Base-by-base conservation (phyloP, 2,113 vertebrate genomes). In the Bostrychus sinensis region DNA sequence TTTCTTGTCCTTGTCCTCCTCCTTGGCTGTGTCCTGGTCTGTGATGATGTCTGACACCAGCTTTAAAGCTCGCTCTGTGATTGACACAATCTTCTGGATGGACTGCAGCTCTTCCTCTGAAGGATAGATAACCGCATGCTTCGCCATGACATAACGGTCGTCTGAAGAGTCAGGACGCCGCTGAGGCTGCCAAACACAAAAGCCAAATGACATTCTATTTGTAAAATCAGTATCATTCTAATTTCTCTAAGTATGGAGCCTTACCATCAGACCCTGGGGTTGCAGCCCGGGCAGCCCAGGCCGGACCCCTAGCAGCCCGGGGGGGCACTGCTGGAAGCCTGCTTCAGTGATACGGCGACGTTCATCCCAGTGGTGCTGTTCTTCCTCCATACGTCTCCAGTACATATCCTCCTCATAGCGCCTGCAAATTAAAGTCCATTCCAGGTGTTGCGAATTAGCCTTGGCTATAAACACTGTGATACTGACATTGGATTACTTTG, bases 351-450 rank as follows among this genome's bases (percentile, higher is more conserved):
- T 88, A 63, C 96, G 91, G 5, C 96, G 95, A 0, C 97, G 91
- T 1, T 99, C 97, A 32, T 98, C 97, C 97, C 97, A 99, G 76
- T 98, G 96, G 60, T 98, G 96, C 10, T 98, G 96, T 23, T 99
- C 96, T 77, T 98, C 97, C 64, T 98, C 97, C 94, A 98, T 94
- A 25, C 97, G 93, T 63, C 97, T 92, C 97, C 97, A 99, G 85
- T 98, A 99, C 95, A 99, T 98, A 70, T 98, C 97, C 50, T 98
- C 97, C 77, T 99, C 97, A 5, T 99, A 99, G 5, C 95, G 93
- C 58, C 97, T 99, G 55, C 13, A 45, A 66, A 69, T 6, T 17
- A 0, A 66, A 48, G 32, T 2, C 14, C 41, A 32, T 68, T 1
- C 45, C 45, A 13, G 22, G 45, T 48, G n/a, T n/a, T n/a, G n/a